Evolutionary conservation across 2,888 invertebrate species (phyloP).

Genomic region (Ormyrus rosae): DNA sequence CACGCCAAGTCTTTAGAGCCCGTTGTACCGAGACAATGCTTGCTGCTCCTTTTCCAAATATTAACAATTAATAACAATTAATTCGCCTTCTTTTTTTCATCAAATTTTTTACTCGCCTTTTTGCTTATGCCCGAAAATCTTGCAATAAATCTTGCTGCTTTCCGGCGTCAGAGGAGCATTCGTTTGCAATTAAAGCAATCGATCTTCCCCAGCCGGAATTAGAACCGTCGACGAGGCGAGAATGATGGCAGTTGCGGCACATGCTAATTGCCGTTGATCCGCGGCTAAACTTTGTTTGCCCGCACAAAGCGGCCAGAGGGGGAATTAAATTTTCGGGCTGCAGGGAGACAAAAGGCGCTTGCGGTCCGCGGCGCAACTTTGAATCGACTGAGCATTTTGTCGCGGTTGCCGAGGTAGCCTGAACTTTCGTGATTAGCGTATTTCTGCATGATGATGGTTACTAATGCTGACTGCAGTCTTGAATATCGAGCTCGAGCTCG

Average conservation of each 20-base stretch:
- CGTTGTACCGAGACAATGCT: too few relatives aligned
- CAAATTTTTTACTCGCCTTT: background rate
- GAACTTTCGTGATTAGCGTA: too few relatives aligned
- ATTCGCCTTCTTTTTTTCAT: too few relatives aligned
- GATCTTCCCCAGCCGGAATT: background rate
- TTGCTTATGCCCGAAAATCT: too few relatives aligned
- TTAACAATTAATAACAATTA: too few relatives aligned
- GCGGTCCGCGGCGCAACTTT: background rate
- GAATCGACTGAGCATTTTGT: background rate
- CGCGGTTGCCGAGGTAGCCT: too few relatives aligned
- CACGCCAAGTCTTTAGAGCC: background rate
- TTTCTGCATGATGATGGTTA: too few relatives aligned
- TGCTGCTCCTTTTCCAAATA: too few relatives aligned
- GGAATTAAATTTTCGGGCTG: too few relatives aligned
- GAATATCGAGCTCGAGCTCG: too few relatives aligned
- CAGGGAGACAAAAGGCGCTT: background rate
- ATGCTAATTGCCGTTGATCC: slow-evolving; percentile 13
- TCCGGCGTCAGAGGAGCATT: background rate
- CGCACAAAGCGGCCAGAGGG: background rate
- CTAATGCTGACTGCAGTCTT: too few relatives aligned
- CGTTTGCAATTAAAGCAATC: slow-evolving; percentile 32
- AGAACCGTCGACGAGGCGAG: background rate
- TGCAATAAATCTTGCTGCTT: too few relatives aligned
- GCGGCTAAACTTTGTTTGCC: background rate
- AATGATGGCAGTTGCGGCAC: background rate